phyloP scores from a whole-genome alignment of 2,888 invertebrate genomes.

The Eupithecia abbreviata region DNA sequence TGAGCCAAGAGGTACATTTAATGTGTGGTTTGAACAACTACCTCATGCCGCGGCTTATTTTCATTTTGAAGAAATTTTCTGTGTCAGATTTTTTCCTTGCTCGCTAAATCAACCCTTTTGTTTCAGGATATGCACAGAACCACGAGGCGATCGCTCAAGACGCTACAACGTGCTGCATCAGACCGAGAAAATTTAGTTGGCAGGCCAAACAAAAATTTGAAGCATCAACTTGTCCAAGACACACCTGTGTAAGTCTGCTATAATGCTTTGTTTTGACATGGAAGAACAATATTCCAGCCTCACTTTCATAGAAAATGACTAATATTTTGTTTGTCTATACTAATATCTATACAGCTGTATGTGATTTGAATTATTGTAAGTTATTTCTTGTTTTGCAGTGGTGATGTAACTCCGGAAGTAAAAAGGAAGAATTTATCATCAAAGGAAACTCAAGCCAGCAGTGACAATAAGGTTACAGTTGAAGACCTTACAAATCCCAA shows the following conservation, averaged over 20 bases:
- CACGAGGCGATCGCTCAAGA: conserved; percentile 88
- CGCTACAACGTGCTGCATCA: conserved; percentile 87
- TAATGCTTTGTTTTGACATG: background rate
- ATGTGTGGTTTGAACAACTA: background rate
- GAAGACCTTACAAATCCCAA: conserved; percentile 88
- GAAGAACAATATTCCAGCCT: background rate
- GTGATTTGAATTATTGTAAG: background rate
- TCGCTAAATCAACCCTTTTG: background rate
- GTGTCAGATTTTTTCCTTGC: background rate
- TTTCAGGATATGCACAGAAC: conserved; percentile 54
- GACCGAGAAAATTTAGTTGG: conserved; percentile 91
- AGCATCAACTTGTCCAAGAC: conserved; percentile 80
- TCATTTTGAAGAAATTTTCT: background rate
- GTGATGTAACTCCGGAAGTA: conserved; percentile 64
- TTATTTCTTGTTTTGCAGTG: conserved; percentile 16
- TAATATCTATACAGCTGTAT: too few relatives aligned
- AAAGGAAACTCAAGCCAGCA: conserved; percentile 86
- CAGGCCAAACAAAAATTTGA: conserved; percentile 80
- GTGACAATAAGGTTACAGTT: conserved; percentile 82
- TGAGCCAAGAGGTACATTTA: conserved; percentile 53
- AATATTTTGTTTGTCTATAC: background rate
- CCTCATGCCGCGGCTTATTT: background rate
- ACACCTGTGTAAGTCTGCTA: conserved; percentile 71
- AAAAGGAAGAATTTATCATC: conserved; percentile 80
- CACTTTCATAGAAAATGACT: background rate